phyloP scores from a whole-genome alignment of 2,797 vertebrate genomes.

The Champsocephalus esox region DNA sequence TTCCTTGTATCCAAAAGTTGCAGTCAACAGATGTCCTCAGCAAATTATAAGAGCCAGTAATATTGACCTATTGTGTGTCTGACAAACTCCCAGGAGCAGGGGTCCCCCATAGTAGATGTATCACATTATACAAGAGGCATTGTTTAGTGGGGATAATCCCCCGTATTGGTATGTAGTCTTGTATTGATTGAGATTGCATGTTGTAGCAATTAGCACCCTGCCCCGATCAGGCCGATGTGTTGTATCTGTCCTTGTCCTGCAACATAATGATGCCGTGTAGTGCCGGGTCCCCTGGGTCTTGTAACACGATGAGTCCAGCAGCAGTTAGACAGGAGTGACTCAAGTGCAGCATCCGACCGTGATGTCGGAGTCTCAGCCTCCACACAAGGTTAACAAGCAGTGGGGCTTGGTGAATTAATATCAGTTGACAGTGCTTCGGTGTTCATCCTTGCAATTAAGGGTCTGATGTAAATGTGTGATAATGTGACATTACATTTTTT shows the following conservation, averaged over 20 bases:
- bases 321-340: slow-evolving; percentile 65
- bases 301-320: slow-evolving; percentile 55
- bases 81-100: neutral
- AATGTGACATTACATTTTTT: neutral
- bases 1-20: neutral
- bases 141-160: neutral
- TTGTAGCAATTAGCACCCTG: slow-evolving; percentile 43
- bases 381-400: slow-evolving; percentile 70
- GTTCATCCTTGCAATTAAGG: slow-evolving; percentile 47
- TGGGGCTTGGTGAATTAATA: slow-evolving; percentile 60
- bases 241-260: slow-evolving; percentile 57
- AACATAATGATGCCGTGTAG: slow-evolving; percentile 61
- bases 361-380: slow-evolving; percentile 53
- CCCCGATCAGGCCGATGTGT: slow-evolving; percentile 23
- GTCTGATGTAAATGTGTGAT: slow-evolving; percentile 36
- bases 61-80: neutral
- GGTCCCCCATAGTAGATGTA: neutral
- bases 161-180: neutral
- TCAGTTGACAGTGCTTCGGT: slow-evolving; percentile 60
- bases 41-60: neutral
- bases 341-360: slow-evolving; percentile 47
- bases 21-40: neutral
- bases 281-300: slow-evolving; percentile 50
- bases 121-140: neutral
- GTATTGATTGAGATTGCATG: slow-evolving; percentile 47